Conservation (phyloP, 2,888 invertebrate species). For the Trachelus tabidus region DNA sequence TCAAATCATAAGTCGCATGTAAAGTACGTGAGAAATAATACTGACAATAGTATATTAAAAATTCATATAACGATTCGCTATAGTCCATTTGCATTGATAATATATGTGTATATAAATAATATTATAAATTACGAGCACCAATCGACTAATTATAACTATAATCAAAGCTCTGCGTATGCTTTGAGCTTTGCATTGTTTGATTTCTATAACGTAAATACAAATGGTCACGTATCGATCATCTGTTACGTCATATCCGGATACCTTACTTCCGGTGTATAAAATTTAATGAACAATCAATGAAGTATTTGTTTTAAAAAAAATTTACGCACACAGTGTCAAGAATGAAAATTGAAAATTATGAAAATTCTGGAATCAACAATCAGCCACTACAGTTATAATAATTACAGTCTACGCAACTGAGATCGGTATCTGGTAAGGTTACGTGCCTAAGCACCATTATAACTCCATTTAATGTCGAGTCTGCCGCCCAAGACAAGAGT, state of each 20-base stretch:
- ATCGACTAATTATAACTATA: background rate
- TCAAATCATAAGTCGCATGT: background rate
- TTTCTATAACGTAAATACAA: background rate
- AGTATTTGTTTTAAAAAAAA: background rate
- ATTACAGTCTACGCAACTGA: constrained; percentile 29
- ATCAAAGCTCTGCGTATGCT: background rate
- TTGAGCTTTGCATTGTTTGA: background rate
- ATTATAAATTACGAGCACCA: background rate
- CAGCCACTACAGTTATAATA: constrained; percentile 30
- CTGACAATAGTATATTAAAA: background rate
- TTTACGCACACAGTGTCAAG: background rate
- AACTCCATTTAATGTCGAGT: background rate
- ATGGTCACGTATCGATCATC: background rate
- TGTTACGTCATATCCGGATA: background rate
- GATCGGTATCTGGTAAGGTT: constrained; percentile 29
- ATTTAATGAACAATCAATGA: background rate
- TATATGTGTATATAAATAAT: too few relatives aligned
- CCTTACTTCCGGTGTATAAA: background rate
- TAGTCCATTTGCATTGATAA: too few relatives aligned
- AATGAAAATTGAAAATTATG: background rate
- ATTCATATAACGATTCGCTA: background rate
- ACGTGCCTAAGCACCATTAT: constrained; percentile 4
- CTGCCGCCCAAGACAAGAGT: background rate
- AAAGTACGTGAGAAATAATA: background rate
- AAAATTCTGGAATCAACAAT: background rate